Conservation (phyloP, 2,888 invertebrate genomes). For the Lydus trimaculatus region DNA sequence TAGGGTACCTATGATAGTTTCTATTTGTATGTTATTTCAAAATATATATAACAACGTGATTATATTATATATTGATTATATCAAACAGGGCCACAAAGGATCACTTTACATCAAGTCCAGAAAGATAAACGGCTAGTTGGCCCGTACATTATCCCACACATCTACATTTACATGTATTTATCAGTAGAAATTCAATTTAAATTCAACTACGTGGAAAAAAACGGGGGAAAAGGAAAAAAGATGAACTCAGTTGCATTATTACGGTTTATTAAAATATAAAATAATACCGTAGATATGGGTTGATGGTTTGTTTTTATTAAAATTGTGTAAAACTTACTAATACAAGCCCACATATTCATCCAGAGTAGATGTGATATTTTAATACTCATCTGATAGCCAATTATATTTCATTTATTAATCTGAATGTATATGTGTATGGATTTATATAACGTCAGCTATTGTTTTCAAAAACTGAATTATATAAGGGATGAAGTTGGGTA, state of each 20-base stretch:
- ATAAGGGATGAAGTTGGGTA: neutral
- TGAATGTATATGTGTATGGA: neutral
- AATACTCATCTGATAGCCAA: neutral
- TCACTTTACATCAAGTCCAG: neutral
- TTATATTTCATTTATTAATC: neutral
- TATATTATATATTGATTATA: constrained; percentile 8
- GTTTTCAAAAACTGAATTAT: neutral
- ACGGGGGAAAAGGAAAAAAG: neutral
- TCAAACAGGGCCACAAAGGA: neutral
- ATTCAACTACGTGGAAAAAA: neutral
- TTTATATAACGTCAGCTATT: neutral
- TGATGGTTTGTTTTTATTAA: constrained; percentile 1
- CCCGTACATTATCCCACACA: neutral
- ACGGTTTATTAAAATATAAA: constrained; percentile 1
- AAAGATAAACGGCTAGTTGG: neutral
- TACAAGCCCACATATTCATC: neutral
- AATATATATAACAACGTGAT: neutral
- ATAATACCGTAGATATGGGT: neutral
- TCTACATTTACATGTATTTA: neutral
- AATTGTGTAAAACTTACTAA: neutral
- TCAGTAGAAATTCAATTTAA: constrained; percentile 7
- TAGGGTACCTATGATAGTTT: neutral
- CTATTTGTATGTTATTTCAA: neutral
- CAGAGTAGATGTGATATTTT: neutral
- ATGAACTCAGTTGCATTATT: neutral